Evolutionary conservation across 2,888 invertebrate species (phyloP), one percentile per base, ranked within the genome.

Genomic region (Trilocha varians): DNA sequence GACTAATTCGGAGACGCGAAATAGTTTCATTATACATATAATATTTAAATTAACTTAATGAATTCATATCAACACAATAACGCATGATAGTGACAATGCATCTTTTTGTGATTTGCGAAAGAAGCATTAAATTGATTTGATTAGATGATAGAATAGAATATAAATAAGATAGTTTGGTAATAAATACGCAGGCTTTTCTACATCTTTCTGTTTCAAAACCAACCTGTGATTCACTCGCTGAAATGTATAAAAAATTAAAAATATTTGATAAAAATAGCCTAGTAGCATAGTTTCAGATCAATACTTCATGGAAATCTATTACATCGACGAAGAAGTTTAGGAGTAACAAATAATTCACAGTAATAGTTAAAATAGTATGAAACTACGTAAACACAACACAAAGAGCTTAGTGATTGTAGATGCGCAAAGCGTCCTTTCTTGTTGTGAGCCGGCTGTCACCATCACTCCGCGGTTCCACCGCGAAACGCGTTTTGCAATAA

Each of bases 321-420:
- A n/a, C n/a, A n/a, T n/a, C n/a, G n/a, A n/a, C n/a, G n/a, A n/a
- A n/a, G n/a, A n/a, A n/a, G n/a, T n/a, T n/a, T n/a, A n/a, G n/a
- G n/a, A n/a, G n/a, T n/a, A n/a, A n/a, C n/a, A n/a, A n/a, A n/a
- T n/a, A n/a, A n/a, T n/a, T n/a, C n/a, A n/a, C n/a, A n/a, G n/a
- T n/a, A n/a, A n/a, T n/a, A 34, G 8, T 9, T 14, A 34, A 34
- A 34, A 34, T 3, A 34, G 13, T 70, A 72, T 63, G 25, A 25
- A 25, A 25, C 68, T 69, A 68, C 54, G 58, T 70, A 70, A 73
- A 78, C 68, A 67, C 64, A 66, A 25, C 25, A n/a, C n/a, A 65
- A 61, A 52, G 66, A 75, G 76, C 76, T 78, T 75, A 59, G 61
- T 66, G 60, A 80, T 82, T 80, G 78, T 78, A 79, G 65, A 80